A percentile compares a stretch with the other conserved stretches of the same genome.
phyloP scores from a whole-genome alignment of 2,113 vertebrate genomes.

The Chaetura pelagica region DNA sequence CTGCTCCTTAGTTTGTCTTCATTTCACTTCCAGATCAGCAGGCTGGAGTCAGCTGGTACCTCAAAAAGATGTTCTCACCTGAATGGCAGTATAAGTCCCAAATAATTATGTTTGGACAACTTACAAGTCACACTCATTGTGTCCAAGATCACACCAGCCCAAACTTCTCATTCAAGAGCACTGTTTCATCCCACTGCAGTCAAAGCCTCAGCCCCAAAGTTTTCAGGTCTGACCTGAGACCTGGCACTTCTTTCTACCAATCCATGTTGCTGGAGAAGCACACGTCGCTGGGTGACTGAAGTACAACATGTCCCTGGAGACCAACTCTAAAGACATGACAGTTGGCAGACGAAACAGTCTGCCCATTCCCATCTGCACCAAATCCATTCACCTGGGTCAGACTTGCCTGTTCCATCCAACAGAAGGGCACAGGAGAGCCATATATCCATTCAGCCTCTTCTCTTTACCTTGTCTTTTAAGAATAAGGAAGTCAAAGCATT shows the following conservation, averaged over 20 bases:
- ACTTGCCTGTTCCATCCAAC: neutral
- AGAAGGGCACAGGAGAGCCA: neutral
- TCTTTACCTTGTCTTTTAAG: neutral
- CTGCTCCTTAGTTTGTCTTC: neutral
- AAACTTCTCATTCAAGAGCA: neutral
- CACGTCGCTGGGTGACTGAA: neutral
- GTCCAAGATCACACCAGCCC: neutral
- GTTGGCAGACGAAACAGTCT: neutral
- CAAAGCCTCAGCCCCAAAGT: neutral
- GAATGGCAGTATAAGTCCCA: neutral
- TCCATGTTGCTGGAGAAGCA: neutral
- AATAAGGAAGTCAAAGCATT: conserved; percentile 21
- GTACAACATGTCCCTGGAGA: accelerated
- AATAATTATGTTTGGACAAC: neutral
- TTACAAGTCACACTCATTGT: neutral
- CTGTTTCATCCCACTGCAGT: neutral
- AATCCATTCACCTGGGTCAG: neutral
- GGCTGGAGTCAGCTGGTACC: neutral
- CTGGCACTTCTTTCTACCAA: neutral
- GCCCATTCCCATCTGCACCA: neutral
- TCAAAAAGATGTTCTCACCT: neutral
- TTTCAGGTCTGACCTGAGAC: neutral
- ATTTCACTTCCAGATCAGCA: neutral
- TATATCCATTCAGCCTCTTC: neutral
- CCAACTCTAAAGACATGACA: neutral